These are phyloP conservation scores for Garra rufa DNA, from an alignment of 2,113 vertebrate species.

Conservation along the genomic window DNA sequence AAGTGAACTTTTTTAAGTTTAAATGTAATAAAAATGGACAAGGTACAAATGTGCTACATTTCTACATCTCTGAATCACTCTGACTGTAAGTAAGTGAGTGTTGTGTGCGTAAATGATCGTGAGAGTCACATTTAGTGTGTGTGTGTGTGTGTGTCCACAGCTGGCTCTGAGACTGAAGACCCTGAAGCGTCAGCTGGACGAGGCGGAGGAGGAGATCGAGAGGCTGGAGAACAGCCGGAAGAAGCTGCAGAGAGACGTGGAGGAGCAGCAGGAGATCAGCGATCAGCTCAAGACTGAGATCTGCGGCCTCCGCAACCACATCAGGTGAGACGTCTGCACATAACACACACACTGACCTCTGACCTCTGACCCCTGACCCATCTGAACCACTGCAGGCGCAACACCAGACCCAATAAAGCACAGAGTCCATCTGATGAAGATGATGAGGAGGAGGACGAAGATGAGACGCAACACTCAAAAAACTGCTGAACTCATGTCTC, in stretches of 20 bases:
- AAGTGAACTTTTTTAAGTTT: no score
- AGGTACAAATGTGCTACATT: no score
- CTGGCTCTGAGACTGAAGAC: constrained; percentile 91
- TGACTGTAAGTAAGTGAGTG: no score
- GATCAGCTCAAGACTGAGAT: constrained; percentile 89
- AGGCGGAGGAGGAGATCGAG: constrained; percentile 96
- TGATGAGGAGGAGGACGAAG: constrained; percentile 58
- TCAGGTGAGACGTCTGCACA: constrained; percentile 60
- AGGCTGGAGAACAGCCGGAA: constrained; percentile 88
- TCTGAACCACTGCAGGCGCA: constrained; percentile 62
- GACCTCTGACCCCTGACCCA: neutral
- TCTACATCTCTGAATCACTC: no score
- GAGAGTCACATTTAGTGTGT: no score
- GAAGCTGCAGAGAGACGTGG: constrained; percentile 94
- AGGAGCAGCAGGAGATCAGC: constrained; percentile 90
- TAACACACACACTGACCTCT: neutral
- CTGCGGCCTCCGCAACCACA: constrained; percentile 69
- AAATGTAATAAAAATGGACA: no score
- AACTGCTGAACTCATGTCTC: no score
- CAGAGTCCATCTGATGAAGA: constrained; percentile 62
- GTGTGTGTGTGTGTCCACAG: constrained; percentile 66
- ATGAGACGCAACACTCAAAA: constrained; percentile 53
- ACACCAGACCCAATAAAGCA: constrained; percentile 65
- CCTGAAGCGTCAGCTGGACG: constrained; percentile 93
- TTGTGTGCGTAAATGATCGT: no score